These are phyloP conservation scores for Ellobius talpinus DNA, from an alignment of 2,113 vertebrate genomes.

Conservation along the genomic window DNA sequence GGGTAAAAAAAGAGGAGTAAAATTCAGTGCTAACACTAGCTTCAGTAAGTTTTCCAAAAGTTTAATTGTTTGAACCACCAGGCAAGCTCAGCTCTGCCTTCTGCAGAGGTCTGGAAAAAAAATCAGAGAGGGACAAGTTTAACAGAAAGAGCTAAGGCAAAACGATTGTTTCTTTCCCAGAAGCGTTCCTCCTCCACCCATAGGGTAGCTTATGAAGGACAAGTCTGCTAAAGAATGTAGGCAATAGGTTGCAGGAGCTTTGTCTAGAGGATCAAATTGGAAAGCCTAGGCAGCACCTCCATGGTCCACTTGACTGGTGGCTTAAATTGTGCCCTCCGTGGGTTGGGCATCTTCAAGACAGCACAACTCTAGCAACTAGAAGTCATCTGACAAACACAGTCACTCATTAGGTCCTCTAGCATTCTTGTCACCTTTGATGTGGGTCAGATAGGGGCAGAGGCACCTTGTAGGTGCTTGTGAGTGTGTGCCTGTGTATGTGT, in stretches of 20 bases:
- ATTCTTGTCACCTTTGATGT: not conserved
- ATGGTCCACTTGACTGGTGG: accelerated
- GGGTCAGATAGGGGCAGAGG: not conserved
- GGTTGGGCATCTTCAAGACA: not conserved
- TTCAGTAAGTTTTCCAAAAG: conserved; percentile 74
- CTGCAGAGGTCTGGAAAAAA: not conserved
- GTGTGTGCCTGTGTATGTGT: not conserved
- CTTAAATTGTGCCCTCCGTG: not conserved
- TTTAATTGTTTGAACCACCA: conserved; percentile 70
- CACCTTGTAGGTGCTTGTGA: not conserved
- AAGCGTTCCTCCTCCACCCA: not conserved
- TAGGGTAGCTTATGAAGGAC: not conserved
- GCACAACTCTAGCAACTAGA: not conserved
- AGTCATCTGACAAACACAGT: accelerated
- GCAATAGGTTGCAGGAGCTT: not conserved
- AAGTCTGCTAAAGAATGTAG: not conserved
- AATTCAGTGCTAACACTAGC: not conserved
- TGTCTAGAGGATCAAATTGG: not conserved
- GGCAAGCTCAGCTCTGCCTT: not conserved
- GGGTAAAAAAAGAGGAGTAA: not conserved
- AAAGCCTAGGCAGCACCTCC: not conserved
- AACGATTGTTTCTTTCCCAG: not conserved
- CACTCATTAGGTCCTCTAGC: not conserved
- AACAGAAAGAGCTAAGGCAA: not conserved
- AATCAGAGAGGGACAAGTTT: conserved; percentile 18